Conservation (phyloP, 2,797 vertebrate genomes). For the Eulemur rubriventer region DNA sequence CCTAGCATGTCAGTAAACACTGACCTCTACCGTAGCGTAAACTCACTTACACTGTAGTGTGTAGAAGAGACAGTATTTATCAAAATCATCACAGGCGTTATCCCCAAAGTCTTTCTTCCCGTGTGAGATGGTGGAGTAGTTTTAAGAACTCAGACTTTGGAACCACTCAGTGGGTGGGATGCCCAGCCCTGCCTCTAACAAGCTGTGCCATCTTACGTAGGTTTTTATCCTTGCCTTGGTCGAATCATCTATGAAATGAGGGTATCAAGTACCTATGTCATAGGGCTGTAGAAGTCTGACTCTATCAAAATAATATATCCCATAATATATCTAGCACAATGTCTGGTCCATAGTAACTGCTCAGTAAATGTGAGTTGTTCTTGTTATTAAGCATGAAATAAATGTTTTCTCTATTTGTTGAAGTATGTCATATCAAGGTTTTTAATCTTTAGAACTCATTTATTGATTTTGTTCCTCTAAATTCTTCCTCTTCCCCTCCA, state of each 20-base stretch:
- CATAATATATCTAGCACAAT: neutral
- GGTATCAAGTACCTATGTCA: neutral
- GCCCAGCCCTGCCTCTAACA: neutral
- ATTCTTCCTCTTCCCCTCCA: neutral
- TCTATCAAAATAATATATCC: neutral
- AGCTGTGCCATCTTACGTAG: neutral
- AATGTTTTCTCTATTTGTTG: neutral
- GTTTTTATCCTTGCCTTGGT: neutral
- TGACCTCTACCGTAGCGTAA: neutral
- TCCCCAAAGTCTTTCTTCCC: neutral
- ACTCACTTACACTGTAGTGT: neutral
- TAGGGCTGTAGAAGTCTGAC: neutral
- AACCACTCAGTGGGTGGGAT: neutral
- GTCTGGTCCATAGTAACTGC: neutral
- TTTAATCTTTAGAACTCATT: slow-evolving; percentile 19
- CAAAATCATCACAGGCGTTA: neutral
- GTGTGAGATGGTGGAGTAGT: neutral
- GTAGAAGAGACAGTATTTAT: neutral
- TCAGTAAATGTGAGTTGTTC: neutral
- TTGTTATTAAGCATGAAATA: neutral
- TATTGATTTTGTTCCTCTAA: neutral
- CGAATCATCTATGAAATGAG: neutral
- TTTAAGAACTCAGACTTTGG: neutral
- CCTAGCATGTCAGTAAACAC: neutral
- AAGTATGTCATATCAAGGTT: neutral